phyloP scores from a whole-genome alignment of 2,113 vertebrate genomes.

The Scatophagus argus region DNA sequence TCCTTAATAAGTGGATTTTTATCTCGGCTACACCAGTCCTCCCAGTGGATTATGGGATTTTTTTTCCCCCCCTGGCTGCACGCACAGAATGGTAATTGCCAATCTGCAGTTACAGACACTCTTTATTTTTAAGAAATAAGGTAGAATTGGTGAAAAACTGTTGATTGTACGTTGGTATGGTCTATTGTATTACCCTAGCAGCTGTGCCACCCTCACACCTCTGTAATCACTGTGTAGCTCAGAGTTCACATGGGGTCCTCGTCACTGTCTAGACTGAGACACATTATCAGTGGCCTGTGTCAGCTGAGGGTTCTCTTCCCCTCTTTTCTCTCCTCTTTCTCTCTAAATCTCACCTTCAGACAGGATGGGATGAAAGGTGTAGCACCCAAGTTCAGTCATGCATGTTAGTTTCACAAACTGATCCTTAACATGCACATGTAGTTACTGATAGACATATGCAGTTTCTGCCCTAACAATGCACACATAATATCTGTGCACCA shows the following conservation, averaged over 20 bases:
- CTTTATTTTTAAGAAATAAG: constrained; percentile 51
- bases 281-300: constrained; percentile 47
- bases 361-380: constrained; percentile 3
- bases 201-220: not conserved
- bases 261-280: constrained; percentile 22
- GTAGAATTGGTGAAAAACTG: constrained; percentile 26
- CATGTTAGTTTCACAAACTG: not conserved
- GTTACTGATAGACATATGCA: not conserved
- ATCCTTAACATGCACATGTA: not conserved
- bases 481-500: not conserved
- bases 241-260: constrained; percentile 27
- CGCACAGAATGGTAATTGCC: constrained; percentile 71
- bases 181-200: not conserved
- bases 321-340: constrained; percentile 2
- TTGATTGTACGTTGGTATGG: not conserved
- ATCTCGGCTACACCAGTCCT: constrained; percentile 68
- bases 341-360: not conserved
- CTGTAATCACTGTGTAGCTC: not conserved
- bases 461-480: not conserved
- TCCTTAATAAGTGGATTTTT: constrained; percentile 82
- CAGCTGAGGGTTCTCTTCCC: constrained; percentile 10
- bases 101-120: constrained; percentile 52
- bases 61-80: constrained; percentile 26
- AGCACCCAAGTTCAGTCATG: not conserved
- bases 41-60: constrained; percentile 74